These are phyloP conservation scores for Aphelinus atriplicis DNA, from an alignment of 1,140 invertebrate species.

Conservation along the genomic window DNA sequence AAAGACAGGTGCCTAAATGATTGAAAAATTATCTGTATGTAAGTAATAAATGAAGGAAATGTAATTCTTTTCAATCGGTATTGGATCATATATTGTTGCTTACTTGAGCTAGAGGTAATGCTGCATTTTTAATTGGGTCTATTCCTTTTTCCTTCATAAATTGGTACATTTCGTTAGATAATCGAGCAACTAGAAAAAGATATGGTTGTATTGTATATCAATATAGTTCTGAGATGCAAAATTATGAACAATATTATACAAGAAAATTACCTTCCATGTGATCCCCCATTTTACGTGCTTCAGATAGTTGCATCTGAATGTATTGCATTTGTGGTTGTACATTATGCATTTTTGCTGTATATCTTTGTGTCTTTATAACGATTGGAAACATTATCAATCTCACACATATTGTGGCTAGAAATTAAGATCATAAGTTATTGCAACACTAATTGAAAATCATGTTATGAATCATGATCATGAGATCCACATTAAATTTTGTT, in stretches of 20 bases:
- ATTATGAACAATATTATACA: too few species aligned
- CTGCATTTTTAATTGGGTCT: slow-evolving; percentile 82
- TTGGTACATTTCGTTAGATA: slow-evolving; percentile 77
- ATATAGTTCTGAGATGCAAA: too few species aligned
- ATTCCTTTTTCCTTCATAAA: slow-evolving; percentile 86
- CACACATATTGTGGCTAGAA: slow-evolving; percentile 78
- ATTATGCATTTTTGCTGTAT: slow-evolving; percentile 82
- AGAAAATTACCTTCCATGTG: slow-evolving; percentile 72
- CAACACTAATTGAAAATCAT: not conserved
- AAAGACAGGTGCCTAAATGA: slow-evolving; percentile 82
- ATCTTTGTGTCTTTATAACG: slow-evolving; percentile 81
- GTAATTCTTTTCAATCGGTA: slow-evolving; percentile 16
- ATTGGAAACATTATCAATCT: slow-evolving; percentile 84
- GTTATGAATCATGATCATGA: not conserved
- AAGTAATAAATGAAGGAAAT: slow-evolving; percentile 35
- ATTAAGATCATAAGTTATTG: not conserved
- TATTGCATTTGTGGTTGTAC: slow-evolving; percentile 82
- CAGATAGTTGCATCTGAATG: slow-evolving; percentile 83
- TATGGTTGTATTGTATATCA: too few species aligned
- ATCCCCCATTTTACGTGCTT: slow-evolving; percentile 84
- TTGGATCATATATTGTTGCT: not conserved
- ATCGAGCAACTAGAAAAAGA: slow-evolving; percentile 69
- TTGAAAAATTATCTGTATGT: slow-evolving; percentile 2
- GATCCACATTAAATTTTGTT: not conserved
- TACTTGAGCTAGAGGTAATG: slow-evolving; percentile 85